Evolutionary conservation across 2,888 invertebrate species (phyloP).

Genomic region (Lomographa bimaculata): DNA sequence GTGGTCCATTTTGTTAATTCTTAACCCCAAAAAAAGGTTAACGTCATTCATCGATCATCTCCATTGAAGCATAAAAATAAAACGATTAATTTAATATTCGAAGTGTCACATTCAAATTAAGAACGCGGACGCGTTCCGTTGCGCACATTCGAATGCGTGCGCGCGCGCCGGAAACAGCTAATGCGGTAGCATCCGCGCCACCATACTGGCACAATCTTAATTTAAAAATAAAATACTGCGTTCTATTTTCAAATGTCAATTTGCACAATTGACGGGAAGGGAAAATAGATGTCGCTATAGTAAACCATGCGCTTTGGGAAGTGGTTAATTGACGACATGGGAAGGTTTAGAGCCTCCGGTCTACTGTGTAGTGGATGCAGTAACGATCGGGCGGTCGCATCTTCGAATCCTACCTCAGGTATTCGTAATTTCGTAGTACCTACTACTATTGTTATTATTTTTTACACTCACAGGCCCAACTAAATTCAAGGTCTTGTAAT

Average conservation of each 20-base stretch:
- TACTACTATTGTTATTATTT: no score
- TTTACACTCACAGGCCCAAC: no score
- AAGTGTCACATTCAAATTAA: slow-evolving; percentile 54
- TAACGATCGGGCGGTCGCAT: no score
- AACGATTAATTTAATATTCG: slow-evolving; percentile 25
- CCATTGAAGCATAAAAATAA: slow-evolving; percentile 9
- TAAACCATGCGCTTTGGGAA: neutral
- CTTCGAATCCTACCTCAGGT: no score
- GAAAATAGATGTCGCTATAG: no score
- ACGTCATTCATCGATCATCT: slow-evolving; percentile 37
- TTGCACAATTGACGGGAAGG: slow-evolving; percentile 14
- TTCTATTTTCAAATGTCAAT: slow-evolving; percentile 17
- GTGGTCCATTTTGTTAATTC: no score
- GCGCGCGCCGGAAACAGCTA: slow-evolving; percentile 66
- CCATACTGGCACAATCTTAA: slow-evolving; percentile 37
- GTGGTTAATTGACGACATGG: neutral
- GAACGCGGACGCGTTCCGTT: slow-evolving; percentile 61
- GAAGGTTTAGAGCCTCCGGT: no score
- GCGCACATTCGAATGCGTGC: slow-evolving; percentile 55
- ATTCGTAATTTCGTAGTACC: no score
- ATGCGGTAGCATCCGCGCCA: slow-evolving; percentile 71
- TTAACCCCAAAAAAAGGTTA: no score
- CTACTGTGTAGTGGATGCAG: no score
- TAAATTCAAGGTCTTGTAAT: no score
- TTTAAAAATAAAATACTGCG: slow-evolving; percentile 15